Percentiles rank a stretch among this genome's conserved stretches.
Evolutionary conservation across 2,797 vertebrate genomes (phyloP).

Genomic region (Aulostomus chinensis): DNA sequence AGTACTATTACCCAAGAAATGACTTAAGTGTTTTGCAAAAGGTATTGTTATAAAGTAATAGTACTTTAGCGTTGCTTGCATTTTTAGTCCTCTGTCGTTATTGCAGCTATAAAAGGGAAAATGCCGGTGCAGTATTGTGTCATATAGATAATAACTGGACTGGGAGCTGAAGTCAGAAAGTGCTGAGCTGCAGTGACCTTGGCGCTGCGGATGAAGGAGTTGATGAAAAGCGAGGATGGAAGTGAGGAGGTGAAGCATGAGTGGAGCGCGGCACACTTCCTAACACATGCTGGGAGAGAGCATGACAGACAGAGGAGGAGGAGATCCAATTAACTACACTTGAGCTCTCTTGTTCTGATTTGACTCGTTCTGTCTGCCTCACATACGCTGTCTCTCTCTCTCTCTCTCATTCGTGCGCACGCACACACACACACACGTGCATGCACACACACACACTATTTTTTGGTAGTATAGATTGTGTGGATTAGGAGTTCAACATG

Average conservation of each 20-base stretch:
- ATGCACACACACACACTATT: too few relatives aligned
- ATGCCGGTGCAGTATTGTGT: neutral
- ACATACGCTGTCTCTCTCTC: neutral
- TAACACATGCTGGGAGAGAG: slow-evolving; percentile 25
- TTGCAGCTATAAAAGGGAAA: slow-evolving; percentile 2
- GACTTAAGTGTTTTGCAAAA: too few relatives aligned
- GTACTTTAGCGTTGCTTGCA: neutral
- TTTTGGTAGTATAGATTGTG: too few relatives aligned
- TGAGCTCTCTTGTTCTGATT: neutral
- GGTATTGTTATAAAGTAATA: too few relatives aligned
- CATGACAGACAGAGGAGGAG: slow-evolving; percentile 10
- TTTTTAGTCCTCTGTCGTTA: neutral
- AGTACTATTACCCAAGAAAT: too few relatives aligned
- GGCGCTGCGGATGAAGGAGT: slow-evolving; percentile 25
- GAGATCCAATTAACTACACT: slow-evolving; percentile 36
- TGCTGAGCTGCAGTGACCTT: slow-evolving; percentile 44
- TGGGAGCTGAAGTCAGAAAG: neutral
- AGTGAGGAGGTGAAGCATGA: slow-evolving; percentile 32
- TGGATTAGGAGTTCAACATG: too few relatives aligned
- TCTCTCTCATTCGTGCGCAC: too few relatives aligned
- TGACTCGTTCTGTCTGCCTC: slow-evolving; percentile 1
- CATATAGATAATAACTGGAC: slow-evolving; percentile 17
- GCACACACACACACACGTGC: neutral
- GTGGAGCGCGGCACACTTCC: slow-evolving; percentile 13
- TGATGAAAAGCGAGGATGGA: slow-evolving; percentile 16